Percentiles rank a stretch among this genome's conserved stretches.
Evolutionary conservation across 2,888 invertebrate species (phyloP).

Genomic region (Agrochola circellaris): DNA sequence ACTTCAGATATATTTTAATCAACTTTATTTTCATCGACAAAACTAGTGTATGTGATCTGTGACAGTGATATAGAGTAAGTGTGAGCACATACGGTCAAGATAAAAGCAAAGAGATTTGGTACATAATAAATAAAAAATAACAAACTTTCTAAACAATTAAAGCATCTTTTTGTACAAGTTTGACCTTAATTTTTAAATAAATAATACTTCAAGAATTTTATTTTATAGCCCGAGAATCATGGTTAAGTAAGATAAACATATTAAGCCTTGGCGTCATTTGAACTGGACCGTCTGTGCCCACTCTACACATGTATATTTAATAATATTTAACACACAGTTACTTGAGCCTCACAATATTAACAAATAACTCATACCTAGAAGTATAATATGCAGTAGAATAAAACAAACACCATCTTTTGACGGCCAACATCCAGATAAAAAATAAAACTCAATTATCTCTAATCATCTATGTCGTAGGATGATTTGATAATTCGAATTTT

Average conservation of each 20-base stretch:
- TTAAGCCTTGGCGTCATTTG: background rate
- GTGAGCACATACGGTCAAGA: conserved; percentile 33
- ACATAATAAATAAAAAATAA: background rate
- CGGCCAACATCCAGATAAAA: background rate
- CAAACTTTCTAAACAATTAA: conserved; percentile 2
- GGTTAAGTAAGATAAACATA: background rate
- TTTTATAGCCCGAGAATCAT: background rate
- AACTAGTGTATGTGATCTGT: conserved; percentile 69
- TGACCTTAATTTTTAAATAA: conserved; percentile 9
- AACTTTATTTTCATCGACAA: conserved; percentile 71
- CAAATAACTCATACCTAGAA: conserved; percentile 1
- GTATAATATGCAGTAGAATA: background rate
- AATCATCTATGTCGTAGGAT: no score
- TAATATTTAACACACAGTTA: conserved; percentile 44
- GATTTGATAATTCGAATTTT: no score
- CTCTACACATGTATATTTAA: conserved; percentile 32
- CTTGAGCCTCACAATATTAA: conserved; percentile 10
- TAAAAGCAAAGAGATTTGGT: background rate
- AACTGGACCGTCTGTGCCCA: conserved; percentile 33
- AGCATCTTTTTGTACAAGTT: conserved; percentile 25
- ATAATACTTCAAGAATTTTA: background rate
- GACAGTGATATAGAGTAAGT: conserved; percentile 50
- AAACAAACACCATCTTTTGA: background rate
- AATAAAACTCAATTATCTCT: background rate
- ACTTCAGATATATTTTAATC: conserved; percentile 42